These are phyloP conservation scores for Eumaeus atala DNA, from an alignment of 1,140 invertebrate genomes.

Conservation along the genomic window DNA sequence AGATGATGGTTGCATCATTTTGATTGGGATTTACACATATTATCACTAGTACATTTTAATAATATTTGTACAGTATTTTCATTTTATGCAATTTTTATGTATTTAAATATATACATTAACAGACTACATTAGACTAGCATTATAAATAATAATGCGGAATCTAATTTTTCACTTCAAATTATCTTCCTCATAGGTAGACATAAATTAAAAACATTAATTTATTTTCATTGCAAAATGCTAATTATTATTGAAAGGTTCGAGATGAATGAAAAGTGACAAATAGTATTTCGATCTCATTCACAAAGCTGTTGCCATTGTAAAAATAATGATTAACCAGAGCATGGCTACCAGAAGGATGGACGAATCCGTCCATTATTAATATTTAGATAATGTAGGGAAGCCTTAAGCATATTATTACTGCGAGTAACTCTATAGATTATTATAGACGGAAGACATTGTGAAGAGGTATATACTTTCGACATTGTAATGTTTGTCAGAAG, in stretches of 20 bases:
- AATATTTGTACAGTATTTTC: constrained; percentile 5
- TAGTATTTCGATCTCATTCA: no score
- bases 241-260: constrained; percentile 6
- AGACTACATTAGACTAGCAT: not conserved
- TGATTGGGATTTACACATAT: constrained; percentile 33
- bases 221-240: constrained; percentile 10
- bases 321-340: no score
- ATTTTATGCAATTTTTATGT: not conserved
- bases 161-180: not conserved
- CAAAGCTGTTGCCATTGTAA: no score
- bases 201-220: constrained; percentile 5
- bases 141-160: not conserved
- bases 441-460: no score
- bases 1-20: constrained; percentile 66
- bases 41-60: constrained; percentile 39
- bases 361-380: no score
- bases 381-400: no score
- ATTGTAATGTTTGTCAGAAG: no score
- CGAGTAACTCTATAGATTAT: no score
- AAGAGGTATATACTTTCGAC: no score
- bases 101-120: not conserved
- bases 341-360: no score
- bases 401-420: no score
- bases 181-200: not conserved
- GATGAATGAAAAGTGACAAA: constrained; percentile 21